Evolutionary conservation across 2,797 vertebrate genomes (phyloP).

Genomic region (Crypturellus tataupa): DNA sequence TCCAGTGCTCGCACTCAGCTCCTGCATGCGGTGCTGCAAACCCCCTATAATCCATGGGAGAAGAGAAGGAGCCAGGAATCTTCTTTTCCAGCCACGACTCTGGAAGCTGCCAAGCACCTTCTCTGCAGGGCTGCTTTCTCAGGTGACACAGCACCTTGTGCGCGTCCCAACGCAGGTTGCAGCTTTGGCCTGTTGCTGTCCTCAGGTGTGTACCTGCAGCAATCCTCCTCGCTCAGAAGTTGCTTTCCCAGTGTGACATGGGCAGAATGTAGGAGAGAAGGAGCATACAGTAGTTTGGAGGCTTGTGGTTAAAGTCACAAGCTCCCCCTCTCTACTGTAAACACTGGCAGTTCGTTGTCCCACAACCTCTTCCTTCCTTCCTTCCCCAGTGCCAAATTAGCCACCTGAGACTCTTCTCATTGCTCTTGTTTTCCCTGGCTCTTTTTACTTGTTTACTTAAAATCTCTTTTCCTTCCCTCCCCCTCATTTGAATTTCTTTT

Average conservation of each 20-base stretch:
- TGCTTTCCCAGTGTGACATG: background rate
- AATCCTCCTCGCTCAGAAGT: background rate
- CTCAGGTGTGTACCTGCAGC: background rate
- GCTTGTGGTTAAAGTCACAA: slow-evolving; percentile 51
- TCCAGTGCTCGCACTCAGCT: background rate
- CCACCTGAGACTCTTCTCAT: slow-evolving; percentile 64
- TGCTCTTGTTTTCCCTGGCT: slow-evolving; percentile 68
- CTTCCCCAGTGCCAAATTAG: slow-evolving; percentile 53
- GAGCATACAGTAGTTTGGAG: slow-evolving; percentile 36
- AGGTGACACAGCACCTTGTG: background rate
- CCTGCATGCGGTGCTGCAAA: background rate
- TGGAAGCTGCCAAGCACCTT: background rate
- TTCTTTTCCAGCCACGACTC: background rate
- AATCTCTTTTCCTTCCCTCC: slow-evolving; percentile 12
- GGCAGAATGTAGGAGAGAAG: background rate
- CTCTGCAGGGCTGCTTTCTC: background rate
- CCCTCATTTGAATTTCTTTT: slow-evolving; percentile 65
- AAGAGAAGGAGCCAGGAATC: background rate
- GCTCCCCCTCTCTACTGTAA: slow-evolving; percentile 60
- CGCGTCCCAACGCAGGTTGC: too few species aligned
- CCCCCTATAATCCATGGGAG: background rate
- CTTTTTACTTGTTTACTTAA: slow-evolving; percentile 61
- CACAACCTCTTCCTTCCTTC: slow-evolving; percentile 68
- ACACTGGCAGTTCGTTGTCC: slow-evolving; percentile 11
- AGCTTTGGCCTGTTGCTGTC: background rate